Percentiles rank a stretch among this genome's conserved stretches.
phyloP scores from a whole-genome alignment of 2,113 vertebrate genomes.

The Calyptommatus sinebrachiatus region DNA sequence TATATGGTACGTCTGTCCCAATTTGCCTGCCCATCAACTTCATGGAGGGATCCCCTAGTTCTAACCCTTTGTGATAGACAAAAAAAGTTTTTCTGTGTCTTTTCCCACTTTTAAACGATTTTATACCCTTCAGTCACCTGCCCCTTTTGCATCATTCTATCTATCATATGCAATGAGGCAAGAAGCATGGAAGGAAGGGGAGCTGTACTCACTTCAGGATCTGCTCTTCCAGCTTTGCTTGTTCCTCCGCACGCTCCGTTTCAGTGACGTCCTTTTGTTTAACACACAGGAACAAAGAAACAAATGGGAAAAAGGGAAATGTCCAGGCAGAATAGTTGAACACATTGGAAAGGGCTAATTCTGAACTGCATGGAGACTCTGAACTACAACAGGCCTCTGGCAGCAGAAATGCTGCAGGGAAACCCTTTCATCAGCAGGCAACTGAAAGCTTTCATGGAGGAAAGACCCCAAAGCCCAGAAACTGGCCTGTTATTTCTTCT shows the following conservation, averaged over 20 bases:
- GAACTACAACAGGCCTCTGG: not conserved
- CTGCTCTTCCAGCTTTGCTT: slow-evolving; percentile 87
- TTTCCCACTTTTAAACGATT: too few species aligned
- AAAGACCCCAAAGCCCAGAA: too few species aligned
- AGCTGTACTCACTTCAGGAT: slow-evolving; percentile 81
- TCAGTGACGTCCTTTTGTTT: slow-evolving; percentile 88
- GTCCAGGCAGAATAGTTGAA: not conserved
- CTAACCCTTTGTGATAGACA: too few species aligned
- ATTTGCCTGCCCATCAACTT: too few species aligned
- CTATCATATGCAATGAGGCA: too few species aligned
- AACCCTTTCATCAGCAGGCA: not conserved
- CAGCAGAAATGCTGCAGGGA: not conserved
- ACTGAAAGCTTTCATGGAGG: not conserved
- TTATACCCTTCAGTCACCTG: too few species aligned
- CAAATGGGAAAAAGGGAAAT: not conserved
- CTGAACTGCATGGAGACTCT: not conserved
- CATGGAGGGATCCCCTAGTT: too few species aligned
- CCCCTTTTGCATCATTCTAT: too few species aligned
- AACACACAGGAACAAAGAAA: not conserved
- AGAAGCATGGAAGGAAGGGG: too few species aligned
- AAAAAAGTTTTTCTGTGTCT: too few species aligned
- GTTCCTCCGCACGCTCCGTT: slow-evolving; percentile 83
- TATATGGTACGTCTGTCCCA: too few species aligned
- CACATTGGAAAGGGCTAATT: not conserved
- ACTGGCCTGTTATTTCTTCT: too few species aligned